Conservation (phyloP, 2,113 vertebrate species). For the Salvelinus namaycush region DNA sequence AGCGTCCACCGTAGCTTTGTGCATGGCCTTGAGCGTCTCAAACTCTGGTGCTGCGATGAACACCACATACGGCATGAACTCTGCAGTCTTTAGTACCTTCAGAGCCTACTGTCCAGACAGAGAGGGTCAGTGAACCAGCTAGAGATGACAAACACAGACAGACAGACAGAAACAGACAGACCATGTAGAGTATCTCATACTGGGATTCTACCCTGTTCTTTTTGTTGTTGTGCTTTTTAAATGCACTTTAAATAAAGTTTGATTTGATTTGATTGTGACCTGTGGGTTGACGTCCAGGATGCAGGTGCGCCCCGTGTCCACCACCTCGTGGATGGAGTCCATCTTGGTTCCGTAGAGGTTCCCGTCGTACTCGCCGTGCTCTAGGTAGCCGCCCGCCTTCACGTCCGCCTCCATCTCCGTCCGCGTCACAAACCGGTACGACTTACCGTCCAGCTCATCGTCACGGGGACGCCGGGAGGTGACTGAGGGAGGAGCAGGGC, state of each 20-base stretch:
- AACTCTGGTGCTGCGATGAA: constrained; percentile 94
- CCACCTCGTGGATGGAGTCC: constrained; percentile 94
- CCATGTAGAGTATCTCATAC: not conserved
- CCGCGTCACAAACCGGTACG: constrained; percentile 90
- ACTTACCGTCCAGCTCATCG: constrained; percentile 91
- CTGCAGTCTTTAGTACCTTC: constrained; percentile 91
- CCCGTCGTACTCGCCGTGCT: constrained; percentile 96
- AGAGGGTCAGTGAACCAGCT: not conserved
- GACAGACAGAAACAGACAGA: not conserved
- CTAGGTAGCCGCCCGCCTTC: constrained; percentile 90
- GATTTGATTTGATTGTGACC: constrained; percentile 61
- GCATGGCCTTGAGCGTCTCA: constrained; percentile 90
- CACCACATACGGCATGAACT: constrained; percentile 98
- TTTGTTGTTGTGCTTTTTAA: too few species aligned
- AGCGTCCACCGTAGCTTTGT: constrained; percentile 94
- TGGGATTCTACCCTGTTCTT: too few species aligned
- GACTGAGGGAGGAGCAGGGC: constrained; percentile 68
- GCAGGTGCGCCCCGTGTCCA: constrained; percentile 88
- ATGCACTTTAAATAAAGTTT: too few species aligned
- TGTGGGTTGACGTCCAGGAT: constrained; percentile 98
- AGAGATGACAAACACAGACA: constrained; percentile 64
- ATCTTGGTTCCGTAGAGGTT: constrained; percentile 99
- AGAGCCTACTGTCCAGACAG: constrained; percentile 79
- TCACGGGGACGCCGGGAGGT: constrained; percentile 91
- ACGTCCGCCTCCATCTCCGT: constrained; percentile 94